Base-by-base conservation (phyloP, 1,140 invertebrate species). In the Fopius arisanus region DNA sequence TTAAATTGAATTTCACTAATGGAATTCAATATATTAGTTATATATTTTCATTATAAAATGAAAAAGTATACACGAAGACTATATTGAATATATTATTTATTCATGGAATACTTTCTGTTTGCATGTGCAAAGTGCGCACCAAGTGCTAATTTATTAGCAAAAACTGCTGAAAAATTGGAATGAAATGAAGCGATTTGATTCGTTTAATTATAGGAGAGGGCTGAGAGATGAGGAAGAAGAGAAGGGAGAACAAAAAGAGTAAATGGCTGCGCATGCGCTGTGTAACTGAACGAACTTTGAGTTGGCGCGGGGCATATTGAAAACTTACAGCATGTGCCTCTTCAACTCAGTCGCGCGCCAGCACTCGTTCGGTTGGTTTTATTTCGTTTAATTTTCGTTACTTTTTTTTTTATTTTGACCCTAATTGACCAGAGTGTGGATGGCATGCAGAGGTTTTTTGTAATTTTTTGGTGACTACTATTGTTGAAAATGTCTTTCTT, bases 281-380 rank as follows among this genome's bases (percentile, higher is more conserved):
- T 12, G 54, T 73, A 68, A 12, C 28, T 41, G 40, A 77, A 72
- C 54, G 77, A 19, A 48, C 72, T 67, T 75, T 43, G 73, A 81
- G 76, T 76, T 78, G 71, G 74, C 78, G 80, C 79, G 79, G 80
- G 82, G 79, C 78, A 81, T 80, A 86, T 86, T 87, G 81, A 87
- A 87, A 88, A 82, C 84, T 88, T 88, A 83, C 83, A 83, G 84
- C 87, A 87, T 86, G 83, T 77, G 71, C 77, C 73, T 71, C 72
- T 80, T 81, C 72, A 72, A 82, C 76, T 82, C 87, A 88, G 87
- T 88, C 78, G 85, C 82, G 85, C 85, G 86, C 82, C 80, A 84
- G 83, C 85, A 84, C 76, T 86, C 78, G 79, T 82, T 77, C 67
- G 77, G 77, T 67, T 81, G 77, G 62, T 79, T 76, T 79, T 31